phyloP scores from a whole-genome alignment of 1,140 invertebrate species.

The Oedothorax gibbosus region DNA sequence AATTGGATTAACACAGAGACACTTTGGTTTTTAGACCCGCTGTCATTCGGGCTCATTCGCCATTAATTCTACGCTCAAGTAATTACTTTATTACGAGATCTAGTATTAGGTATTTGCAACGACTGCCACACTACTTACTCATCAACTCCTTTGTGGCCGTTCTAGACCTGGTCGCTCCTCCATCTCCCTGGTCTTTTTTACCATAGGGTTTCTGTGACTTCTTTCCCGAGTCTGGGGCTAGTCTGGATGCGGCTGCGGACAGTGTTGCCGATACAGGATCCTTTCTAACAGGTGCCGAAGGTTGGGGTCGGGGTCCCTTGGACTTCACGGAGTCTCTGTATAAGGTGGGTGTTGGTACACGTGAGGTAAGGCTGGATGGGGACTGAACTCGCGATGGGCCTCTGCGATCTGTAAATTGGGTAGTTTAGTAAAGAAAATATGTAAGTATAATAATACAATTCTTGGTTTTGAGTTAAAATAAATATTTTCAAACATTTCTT shows the following conservation, averaged over 20 bases:
- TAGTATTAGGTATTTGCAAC: no score
- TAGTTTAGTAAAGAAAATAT: no score
- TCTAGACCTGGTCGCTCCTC: slow-evolving; percentile 80
- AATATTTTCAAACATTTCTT: no score
- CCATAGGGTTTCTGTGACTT: slow-evolving; percentile 81
- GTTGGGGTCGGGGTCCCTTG: slow-evolving; percentile 2
- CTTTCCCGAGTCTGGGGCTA: slow-evolving; percentile 65
- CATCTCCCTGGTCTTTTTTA: slow-evolving; percentile 76
- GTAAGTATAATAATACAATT: no score
- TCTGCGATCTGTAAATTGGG: slow-evolving; percentile 45
- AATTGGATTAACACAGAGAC: no score
- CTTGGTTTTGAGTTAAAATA: no score
- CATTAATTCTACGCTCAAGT: no score
- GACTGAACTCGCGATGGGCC: slow-evolving; percentile 47
- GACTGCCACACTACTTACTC: slow-evolving; percentile 73
- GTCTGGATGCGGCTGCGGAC: slow-evolving; percentile 39
- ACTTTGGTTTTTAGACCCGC: no score
- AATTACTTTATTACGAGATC: no score
- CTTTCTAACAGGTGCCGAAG: background rate
- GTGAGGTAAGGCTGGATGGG: slow-evolving; percentile 17
- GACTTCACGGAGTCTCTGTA: background rate
- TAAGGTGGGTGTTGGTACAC: slow-evolving; percentile 47
- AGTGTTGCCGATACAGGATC: slow-evolving; percentile 33
- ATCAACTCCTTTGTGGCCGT: slow-evolving; percentile 91
- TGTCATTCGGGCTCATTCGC: no score